Percentiles rank a stretch among this genome's conserved stretches.
Evolutionary conservation across 2,113 vertebrate genomes (phyloP).

Genomic region (Diadophis punctatus): DNA sequence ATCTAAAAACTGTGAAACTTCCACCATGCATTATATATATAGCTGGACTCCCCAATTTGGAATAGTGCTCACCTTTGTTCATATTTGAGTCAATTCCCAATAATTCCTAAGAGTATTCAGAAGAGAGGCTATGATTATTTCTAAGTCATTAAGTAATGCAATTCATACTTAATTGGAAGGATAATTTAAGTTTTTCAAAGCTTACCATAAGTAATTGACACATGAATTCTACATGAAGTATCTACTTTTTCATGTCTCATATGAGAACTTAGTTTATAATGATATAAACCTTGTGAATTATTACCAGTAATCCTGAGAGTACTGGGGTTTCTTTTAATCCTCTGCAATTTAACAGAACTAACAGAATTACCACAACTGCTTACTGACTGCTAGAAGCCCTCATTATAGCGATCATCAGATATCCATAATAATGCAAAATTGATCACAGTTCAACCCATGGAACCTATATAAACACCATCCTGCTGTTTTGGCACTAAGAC

Average conservation of each 20-base stretch:
- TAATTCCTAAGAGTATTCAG: conserved; percentile 26
- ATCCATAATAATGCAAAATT: neutral
- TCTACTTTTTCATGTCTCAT: conserved; percentile 27
- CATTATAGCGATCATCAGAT: neutral
- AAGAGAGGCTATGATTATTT: conserved; percentile 31
- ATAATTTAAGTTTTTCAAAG: conserved; percentile 21
- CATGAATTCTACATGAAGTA: conserved; percentile 26
- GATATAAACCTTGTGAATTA: conserved; percentile 37
- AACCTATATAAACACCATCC: neutral
- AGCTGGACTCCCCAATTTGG: neutral
- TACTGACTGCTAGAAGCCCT: neutral
- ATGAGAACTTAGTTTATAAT: conserved; percentile 16
- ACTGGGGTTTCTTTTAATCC: neutral
- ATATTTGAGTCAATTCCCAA: conserved; percentile 38
- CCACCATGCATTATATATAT: neutral
- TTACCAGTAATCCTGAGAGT: neutral
- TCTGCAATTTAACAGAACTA: neutral
- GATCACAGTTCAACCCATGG: neutral
- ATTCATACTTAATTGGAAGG: conserved; percentile 24
- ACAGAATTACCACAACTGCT: neutral
- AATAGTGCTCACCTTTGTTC: conserved; percentile 40
- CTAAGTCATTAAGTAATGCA: conserved; percentile 28
- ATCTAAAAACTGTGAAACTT: neutral
- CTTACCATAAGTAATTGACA: conserved; percentile 29
- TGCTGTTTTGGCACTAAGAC: neutral